Conservation (phyloP, 92 coral and sea anemone genomes). For the Phenganax marumi region DNA sequence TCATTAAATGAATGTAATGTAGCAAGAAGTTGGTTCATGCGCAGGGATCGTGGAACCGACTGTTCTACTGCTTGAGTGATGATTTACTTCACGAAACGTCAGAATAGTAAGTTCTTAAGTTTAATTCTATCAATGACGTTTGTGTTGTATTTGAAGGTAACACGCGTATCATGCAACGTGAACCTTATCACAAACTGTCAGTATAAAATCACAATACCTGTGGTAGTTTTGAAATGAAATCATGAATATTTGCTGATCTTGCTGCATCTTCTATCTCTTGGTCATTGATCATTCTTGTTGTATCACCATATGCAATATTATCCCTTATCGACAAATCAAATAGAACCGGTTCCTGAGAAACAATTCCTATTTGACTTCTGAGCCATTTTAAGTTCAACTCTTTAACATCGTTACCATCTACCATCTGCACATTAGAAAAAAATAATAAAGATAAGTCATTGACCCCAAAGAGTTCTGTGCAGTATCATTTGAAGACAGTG, state of each 20-base stretch:
- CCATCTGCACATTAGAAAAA: background rate
- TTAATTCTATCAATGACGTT: too few relatives aligned
- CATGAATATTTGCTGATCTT: conserved; percentile 14
- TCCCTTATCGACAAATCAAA: conserved; percentile 20
- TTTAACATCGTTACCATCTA: background rate
- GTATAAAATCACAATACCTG: background rate
- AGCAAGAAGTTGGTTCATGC: too few relatives aligned
- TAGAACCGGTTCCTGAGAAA: conserved; percentile 13
- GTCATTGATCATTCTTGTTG: background rate
- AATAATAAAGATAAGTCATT: background rate
- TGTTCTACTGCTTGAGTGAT: too few relatives aligned
- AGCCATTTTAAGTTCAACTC: conserved; percentile 22
- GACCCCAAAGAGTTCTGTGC: too few relatives aligned
- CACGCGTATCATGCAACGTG: too few relatives aligned
- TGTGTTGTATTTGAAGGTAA: too few relatives aligned
- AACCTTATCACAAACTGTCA: too few relatives aligned
- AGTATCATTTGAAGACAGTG: too few relatives aligned
- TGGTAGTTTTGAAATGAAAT: background rate
- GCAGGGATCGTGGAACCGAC: too few relatives aligned
- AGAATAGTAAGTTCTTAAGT: too few relatives aligned
- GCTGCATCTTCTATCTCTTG: conserved; percentile 4
- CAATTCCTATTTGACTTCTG: conserved; percentile 23
- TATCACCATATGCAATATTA: conserved; percentile 22
- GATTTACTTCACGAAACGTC: too few relatives aligned
- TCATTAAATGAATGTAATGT: too few relatives aligned